Evolutionary conservation across 2,113 vertebrate species (phyloP).

Genomic region (Illadopsis cleaveri): DNA sequence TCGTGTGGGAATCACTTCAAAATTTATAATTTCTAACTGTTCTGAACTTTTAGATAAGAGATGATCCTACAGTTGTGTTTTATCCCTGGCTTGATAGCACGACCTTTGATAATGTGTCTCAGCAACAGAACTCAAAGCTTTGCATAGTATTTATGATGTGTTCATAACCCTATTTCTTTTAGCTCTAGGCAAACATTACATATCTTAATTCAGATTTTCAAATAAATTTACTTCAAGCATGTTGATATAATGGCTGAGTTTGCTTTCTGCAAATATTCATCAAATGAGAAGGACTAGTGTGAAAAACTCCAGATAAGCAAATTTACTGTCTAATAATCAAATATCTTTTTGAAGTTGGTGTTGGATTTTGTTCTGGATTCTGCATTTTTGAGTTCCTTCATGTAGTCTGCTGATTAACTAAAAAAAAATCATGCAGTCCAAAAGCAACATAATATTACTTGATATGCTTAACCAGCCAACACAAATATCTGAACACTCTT

Average conservation of each 20-base stretch:
- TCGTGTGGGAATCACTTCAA: neutral
- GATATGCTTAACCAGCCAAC: neutral
- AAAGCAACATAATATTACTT: neutral
- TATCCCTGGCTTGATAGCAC: neutral
- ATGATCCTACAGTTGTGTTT: neutral
- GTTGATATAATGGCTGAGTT: constrained; percentile 21
- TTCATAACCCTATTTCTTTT: constrained; percentile 7
- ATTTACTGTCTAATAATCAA: constrained; percentile 26
- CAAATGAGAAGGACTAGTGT: neutral
- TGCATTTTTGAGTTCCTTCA: neutral
- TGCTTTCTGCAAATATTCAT: constrained; percentile 39
- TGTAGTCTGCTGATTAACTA: neutral
- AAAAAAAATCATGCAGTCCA: neutral
- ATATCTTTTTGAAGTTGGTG: neutral
- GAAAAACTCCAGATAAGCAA: constrained; percentile 42
- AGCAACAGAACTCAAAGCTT: constrained; percentile 25
- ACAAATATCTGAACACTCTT: neutral
- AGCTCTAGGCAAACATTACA: constrained; percentile 12
- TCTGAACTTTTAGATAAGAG: constrained; percentile 28
- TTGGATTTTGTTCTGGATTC: neutral
- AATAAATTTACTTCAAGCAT: constrained; percentile 39
- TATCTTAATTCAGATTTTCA: constrained; percentile 32
- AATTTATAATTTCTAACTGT: neutral
- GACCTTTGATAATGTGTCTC: neutral
- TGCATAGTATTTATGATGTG: constrained; percentile 45